phyloP scores from a whole-genome alignment of 2,797 vertebrate genomes.

The Borostomias antarcticus region DNA sequence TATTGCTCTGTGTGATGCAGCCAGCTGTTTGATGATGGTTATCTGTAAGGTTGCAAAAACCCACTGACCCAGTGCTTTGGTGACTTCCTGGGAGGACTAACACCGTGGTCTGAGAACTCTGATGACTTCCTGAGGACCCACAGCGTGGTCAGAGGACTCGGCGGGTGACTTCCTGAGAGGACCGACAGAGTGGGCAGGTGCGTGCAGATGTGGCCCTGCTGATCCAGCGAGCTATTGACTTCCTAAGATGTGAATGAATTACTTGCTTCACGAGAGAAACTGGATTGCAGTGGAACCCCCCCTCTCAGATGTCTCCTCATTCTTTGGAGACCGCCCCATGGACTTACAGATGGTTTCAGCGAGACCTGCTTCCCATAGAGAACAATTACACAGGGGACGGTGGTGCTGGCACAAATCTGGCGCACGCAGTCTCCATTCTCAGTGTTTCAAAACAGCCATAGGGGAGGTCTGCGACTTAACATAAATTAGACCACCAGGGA shows the following conservation, averaged over 20 bases:
- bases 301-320: slow-evolving; percentile 79
- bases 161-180: slow-evolving; percentile 66
- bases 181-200: slow-evolving; percentile 71
- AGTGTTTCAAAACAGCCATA: slow-evolving; percentile 83
- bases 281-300: slow-evolving; percentile 76
- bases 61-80: slow-evolving; percentile 25
- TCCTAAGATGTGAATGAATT: slow-evolving; percentile 85
- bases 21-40: neutral
- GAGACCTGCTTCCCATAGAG: slow-evolving; percentile 82
- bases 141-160: no score
- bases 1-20: no score
- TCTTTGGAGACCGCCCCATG: slow-evolving; percentile 82
- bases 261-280: slow-evolving; percentile 81
- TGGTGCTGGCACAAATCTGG: slow-evolving; percentile 76
- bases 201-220: slow-evolving; percentile 71
- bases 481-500: slow-evolving; percentile 90
- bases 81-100: slow-evolving; percentile 70
- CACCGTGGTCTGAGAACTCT: slow-evolving; percentile 64
- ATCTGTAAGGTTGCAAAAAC: neutral
- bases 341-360: slow-evolving; percentile 84
- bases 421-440: slow-evolving; percentile 76
- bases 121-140: no score
- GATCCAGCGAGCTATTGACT: slow-evolving; percentile 78
- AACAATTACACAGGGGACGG: slow-evolving; percentile 83
- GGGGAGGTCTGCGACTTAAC: slow-evolving; percentile 87